Percentiles rank a stretch among this genome's conserved stretches.
These are phyloP conservation scores for Tipula vernalis DNA, from an alignment of 2,888 invertebrate species.

Conservation along the genomic window DNA sequence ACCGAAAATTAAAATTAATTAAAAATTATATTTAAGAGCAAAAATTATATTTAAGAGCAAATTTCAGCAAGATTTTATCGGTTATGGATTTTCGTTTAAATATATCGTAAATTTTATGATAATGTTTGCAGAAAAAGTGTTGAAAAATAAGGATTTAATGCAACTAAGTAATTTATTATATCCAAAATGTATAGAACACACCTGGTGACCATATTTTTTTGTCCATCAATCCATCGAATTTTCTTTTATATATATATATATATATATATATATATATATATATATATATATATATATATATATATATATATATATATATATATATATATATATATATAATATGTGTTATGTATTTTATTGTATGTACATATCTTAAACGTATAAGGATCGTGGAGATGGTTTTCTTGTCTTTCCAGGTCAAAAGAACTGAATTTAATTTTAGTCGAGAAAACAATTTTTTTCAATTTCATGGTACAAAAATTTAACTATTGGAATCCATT, in stretches of 20 bases:
- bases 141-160: background rate
- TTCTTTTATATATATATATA: background rate
- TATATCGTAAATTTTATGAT: background rate
- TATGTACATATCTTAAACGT: too few species aligned
- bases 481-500: background rate
- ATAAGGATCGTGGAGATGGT: background rate
- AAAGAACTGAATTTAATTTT: background rate
- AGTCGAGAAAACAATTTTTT: background rate
- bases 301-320: too few species aligned
- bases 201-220: background rate
- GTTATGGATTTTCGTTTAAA: background rate
- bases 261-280: too few species aligned
- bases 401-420: background rate
- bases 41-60: background rate
- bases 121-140: background rate
- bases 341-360: too few species aligned
- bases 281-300: too few species aligned
- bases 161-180: background rate
- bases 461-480: slow-evolving; percentile 4
- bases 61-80: background rate
- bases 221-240: background rate
- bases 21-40: background rate
- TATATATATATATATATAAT: too few species aligned
- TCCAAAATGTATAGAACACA: background rate
- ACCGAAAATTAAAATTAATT: background rate